Percentiles rank a stretch among this genome's conserved stretches.
Conservation (phyloP, 2,113 vertebrate genomes). For the Oriolus oriolus region DNA sequence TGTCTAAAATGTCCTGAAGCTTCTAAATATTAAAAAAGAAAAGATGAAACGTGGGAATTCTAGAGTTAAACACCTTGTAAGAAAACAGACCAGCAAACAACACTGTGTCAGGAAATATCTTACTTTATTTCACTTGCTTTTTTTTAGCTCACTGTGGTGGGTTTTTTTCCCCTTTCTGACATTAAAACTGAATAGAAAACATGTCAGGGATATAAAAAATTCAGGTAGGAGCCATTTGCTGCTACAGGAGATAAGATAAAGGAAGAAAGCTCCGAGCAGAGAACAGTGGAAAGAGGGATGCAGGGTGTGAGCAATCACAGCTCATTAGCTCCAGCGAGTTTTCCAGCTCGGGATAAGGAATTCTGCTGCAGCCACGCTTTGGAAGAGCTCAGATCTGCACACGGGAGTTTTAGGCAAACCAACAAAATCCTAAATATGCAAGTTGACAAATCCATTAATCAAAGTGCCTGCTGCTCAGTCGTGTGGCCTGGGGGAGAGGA, state of each 20-base stretch:
- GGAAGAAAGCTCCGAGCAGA: background rate
- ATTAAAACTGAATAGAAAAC: constrained; percentile 13
- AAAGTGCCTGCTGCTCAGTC: background rate
- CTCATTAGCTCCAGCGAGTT: background rate
- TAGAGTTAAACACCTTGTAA: background rate
- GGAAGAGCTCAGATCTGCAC: background rate
- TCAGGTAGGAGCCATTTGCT: background rate
- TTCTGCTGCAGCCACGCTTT: background rate
- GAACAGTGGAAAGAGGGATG: background rate
- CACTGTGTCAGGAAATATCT: background rate
- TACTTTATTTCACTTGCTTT: background rate
- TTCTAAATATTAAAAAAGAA: background rate
- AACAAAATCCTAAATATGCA: constrained; percentile 36
- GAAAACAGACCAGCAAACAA: background rate
- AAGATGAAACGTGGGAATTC: background rate
- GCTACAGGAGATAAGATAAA: constrained; percentile 17
- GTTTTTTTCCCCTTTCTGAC: background rate
- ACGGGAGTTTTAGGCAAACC: background rate
- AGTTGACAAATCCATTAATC: constrained; percentile 67
- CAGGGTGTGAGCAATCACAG: background rate
- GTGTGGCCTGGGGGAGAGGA: background rate
- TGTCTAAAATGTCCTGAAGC: background rate
- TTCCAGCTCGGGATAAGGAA: background rate
- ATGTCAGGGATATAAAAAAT: constrained; percentile 13
- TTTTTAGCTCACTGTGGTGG: background rate